Evolutionary conservation across 2,888 invertebrate species (phyloP).

Genomic region (Campoplex capitator): DNA sequence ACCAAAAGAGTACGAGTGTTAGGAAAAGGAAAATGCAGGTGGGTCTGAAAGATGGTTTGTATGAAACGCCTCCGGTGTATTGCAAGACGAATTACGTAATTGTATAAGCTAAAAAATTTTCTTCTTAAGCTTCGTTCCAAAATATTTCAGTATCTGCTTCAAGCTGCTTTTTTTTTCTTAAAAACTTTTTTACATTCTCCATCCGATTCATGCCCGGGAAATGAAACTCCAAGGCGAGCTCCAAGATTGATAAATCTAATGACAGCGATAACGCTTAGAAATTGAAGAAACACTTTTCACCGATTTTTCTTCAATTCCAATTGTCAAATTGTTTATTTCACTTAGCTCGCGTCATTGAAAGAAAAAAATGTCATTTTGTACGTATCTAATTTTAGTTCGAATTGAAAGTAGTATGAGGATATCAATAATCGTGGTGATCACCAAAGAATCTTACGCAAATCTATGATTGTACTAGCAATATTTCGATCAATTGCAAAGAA

Average conservation of each 20-base stretch:
- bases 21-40: conserved; percentile 21
- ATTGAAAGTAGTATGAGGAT: not conserved
- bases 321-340: too few species aligned
- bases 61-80: conserved; percentile 40
- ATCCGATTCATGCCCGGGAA: not conserved
- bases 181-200: too few species aligned
- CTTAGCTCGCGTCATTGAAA: too few species aligned
- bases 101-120: conserved; percentile 1
- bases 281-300: too few species aligned
- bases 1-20: conserved; percentile 31
- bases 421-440: not conserved
- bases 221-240: not conserved
- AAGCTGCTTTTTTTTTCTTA: not conserved
- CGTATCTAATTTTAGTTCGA: not conserved
- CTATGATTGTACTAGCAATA: not conserved
- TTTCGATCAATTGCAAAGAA: not conserved
- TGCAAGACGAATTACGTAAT: conserved; percentile 20
- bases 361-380: too few species aligned
- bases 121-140: not conserved
- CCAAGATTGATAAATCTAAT: not conserved
- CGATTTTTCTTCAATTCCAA: not conserved
- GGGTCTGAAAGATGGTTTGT: conserved; percentile 11
- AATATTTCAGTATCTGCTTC: not conserved
- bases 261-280: not conserved
- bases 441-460: not conserved